Evolutionary conservation across 1,140 invertebrate genomes (phyloP).

Genomic region (Sarcophaga peregrina): DNA sequence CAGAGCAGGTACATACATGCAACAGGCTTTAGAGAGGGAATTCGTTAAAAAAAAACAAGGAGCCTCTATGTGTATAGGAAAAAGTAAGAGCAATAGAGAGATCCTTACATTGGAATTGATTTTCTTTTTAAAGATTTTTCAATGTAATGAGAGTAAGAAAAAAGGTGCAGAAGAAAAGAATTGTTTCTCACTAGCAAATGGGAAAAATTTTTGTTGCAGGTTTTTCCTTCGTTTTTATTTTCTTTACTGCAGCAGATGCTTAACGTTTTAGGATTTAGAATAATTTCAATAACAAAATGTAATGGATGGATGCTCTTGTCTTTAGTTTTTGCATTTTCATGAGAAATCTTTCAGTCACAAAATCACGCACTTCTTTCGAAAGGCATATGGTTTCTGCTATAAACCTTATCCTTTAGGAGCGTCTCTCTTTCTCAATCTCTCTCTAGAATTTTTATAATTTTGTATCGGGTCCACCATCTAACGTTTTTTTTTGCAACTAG

Average conservation of each 20-base stretch:
- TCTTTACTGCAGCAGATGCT: background rate
- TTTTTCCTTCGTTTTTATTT: background rate
- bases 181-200: background rate
- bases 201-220: background rate
- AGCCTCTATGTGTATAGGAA: background rate
- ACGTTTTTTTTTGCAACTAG: no score
- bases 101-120: constrained; percentile 10
- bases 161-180: background rate
- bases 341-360: background rate
- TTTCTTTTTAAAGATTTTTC: background rate
- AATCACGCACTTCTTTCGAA: background rate
- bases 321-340: background rate
- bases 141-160: constrained; percentile 2
- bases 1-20: background rate
- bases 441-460: no score
- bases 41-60: no score
- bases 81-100: background rate
- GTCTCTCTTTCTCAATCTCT: no score
- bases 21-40: no score
- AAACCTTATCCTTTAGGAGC: background rate
- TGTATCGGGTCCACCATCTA: no score
- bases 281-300: background rate
- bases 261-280: background rate
- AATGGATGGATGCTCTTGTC: background rate
- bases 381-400: background rate